Percentiles rank a stretch among this genome's conserved stretches.
phyloP scores from a whole-genome alignment of 2,797 vertebrate genomes.

The Acipenser oxyrinchus region DNA sequence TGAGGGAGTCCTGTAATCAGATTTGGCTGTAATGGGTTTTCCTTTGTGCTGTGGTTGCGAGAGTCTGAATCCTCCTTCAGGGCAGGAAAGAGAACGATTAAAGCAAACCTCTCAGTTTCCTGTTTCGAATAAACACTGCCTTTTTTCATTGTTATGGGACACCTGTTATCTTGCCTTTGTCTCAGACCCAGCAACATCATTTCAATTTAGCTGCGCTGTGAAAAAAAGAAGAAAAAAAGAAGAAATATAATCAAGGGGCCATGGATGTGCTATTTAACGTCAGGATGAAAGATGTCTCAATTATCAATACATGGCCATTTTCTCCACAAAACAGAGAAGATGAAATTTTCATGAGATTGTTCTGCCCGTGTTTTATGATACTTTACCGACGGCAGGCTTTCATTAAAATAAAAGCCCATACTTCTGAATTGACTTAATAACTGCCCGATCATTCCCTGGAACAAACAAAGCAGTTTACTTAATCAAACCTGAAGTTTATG shows the following conservation, averaged over 20 bases:
- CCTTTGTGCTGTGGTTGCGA: too few species aligned
- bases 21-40: too few species aligned
- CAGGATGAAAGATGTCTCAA: constrained; percentile 16
- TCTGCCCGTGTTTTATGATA: constrained; percentile 5
- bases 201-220: constrained; percentile 19
- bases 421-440: neutral
- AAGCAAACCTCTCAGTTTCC: neutral
- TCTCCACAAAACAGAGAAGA: constrained; percentile 9
- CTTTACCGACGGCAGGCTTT: constrained; percentile 6
- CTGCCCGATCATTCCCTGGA: neutral
- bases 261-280: constrained; percentile 17
- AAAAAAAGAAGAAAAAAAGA: neutral
- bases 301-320: constrained; percentile 14
- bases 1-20: too few species aligned
- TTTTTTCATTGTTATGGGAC: constrained; percentile 4
- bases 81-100: neutral
- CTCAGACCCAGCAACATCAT: constrained; percentile 20
- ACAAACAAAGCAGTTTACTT: neutral
- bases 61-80: neutral
- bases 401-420: constrained; percentile 11
- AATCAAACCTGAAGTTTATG: neutral
- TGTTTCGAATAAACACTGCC: constrained; percentile 4
- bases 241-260: constrained; percentile 12
- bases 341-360: constrained; percentile 10
- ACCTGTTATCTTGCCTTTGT: constrained; percentile 15